Evolutionary conservation across 2,797 vertebrate species (phyloP).

Genomic region (Taenioides sp.): DNA sequence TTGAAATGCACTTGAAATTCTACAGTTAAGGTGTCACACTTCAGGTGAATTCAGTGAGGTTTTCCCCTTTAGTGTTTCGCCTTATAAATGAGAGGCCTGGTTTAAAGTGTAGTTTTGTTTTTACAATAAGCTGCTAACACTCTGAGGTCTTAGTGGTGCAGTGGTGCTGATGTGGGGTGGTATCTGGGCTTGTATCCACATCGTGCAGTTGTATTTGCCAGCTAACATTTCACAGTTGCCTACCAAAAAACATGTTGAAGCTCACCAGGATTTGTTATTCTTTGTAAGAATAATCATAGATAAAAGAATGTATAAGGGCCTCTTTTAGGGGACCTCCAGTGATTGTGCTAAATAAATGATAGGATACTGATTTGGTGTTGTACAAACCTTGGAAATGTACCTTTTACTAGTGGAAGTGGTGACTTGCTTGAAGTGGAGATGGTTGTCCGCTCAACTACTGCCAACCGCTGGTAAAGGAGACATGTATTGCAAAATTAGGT

Average conservation of each 20-base stretch:
- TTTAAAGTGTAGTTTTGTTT: constrained; percentile 58
- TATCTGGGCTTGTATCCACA: constrained; percentile 63
- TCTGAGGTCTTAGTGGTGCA: constrained; percentile 69
- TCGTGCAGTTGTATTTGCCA: constrained; percentile 69
- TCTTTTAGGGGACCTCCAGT: constrained; percentile 55
- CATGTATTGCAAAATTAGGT: constrained; percentile 52
- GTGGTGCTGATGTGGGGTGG: constrained; percentile 72
- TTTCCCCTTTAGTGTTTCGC: constrained; percentile 22
- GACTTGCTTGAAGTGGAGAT: constrained; percentile 35
- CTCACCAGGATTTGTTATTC: constrained; percentile 69
- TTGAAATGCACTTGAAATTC: constrained; percentile 4
- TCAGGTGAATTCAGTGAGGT: neutral
- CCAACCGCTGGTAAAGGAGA: constrained; percentile 22
- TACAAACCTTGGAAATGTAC: constrained; percentile 34
- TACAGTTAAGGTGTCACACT: neutral
- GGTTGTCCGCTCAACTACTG: constrained; percentile 35
- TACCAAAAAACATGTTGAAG: constrained; percentile 67
- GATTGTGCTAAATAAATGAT: constrained; percentile 60
- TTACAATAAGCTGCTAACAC: constrained; percentile 67
- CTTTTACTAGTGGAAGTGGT: constrained; percentile 41
- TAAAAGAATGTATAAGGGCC: constrained; percentile 68
- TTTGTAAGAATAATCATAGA: constrained; percentile 66
- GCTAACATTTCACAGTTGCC: constrained; percentile 78
- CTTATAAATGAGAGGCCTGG: constrained; percentile 22
- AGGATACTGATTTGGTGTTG: constrained; percentile 47